phyloP scores from a whole-genome alignment of 1,140 invertebrate genomes.

The Oncopeltus fasciatus region DNA sequence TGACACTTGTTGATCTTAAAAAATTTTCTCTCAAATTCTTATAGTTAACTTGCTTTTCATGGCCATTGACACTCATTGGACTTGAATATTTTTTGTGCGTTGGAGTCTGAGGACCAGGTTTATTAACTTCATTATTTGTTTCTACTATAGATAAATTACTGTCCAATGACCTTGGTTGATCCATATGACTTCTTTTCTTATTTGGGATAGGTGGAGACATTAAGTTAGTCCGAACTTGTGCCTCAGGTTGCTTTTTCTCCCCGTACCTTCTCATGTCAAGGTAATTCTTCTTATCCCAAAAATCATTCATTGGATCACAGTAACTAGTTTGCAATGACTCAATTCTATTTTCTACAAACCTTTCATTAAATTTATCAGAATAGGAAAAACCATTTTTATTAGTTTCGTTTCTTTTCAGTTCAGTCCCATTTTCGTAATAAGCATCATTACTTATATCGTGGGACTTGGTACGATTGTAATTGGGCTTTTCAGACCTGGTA shows the following conservation, averaged over 20 bases:
- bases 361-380: conserved; percentile 16
- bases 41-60: conserved; percentile 9
- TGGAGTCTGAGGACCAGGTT: conserved; percentile 23
- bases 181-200: not conserved
- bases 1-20: conserved; percentile 6
- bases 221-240: not conserved
- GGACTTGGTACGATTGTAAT: not conserved
- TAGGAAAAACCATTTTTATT: conserved; percentile 10
- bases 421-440: conserved; percentile 14
- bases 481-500: conserved; percentile 2
- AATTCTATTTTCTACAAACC: conserved; percentile 17
- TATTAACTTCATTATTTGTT: conserved; percentile 20
- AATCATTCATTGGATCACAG: conserved; percentile 3
- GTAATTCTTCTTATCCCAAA: conserved; percentile 18
- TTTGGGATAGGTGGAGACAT: conserved; percentile 21
- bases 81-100: conserved; percentile 15
- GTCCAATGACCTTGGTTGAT: conserved; percentile 22
- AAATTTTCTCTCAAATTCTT: conserved; percentile 19
- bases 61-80: not conserved
- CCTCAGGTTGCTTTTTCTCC: conserved; percentile 1
- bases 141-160: conserved; percentile 21
- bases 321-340: conserved; percentile 13
- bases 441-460: not conserved
- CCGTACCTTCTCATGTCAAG: conserved; percentile 8
- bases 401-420: conserved; percentile 1